Evolutionary conservation across 2,888 invertebrate species (phyloP), one percentile per base, ranked within the genome.

Genomic region (Sarcophaga variegata): DNA sequence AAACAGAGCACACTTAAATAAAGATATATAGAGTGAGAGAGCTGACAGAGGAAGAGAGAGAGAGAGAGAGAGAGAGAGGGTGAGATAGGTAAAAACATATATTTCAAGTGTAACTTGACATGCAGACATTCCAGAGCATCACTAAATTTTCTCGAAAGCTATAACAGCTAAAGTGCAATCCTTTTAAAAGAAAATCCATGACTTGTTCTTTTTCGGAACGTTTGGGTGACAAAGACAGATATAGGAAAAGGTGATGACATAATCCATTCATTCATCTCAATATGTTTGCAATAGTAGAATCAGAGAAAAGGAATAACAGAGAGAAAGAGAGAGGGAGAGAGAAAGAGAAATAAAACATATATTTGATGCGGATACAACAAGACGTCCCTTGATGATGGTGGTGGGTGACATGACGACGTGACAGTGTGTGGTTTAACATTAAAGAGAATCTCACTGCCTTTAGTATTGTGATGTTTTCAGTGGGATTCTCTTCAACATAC

Each of bases 281-380:
- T 83, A 81, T 83, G 69, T 54, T 54, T 54, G 54, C 12, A 54
- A 54, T 54, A 14, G 59, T 79, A 62, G 20, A 72, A 63, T 22
- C 62, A 71, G 4, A 69, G 6, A 81, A 22, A 71, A 2, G 71
- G 67, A 72, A 37, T 20, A 54, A 85, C 1, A 8, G 17, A 69
- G 6, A 81, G 59, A 71, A 2, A 71, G 62, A 72, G 25, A 27
- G 62, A 85, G n/a, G 76, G 47, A 72, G 71, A 66, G 49, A 66
- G 47, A 80, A 60, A 71, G 70, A 75, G 12, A 82, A 27, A 60
- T 10, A 83, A 81, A 80, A 85, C 79, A 85, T 83, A 76, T 83
- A 80, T 80, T 63, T 82, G 82, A 85, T 85, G 87, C 77, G 81
- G 67, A 84, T 84, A 86, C 54, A 83, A 81, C 60, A 67, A 86